These are phyloP conservation scores for Eumeta japonica DNA, from an alignment of 1,140 invertebrate genomes.

Conservation along the genomic window DNA sequence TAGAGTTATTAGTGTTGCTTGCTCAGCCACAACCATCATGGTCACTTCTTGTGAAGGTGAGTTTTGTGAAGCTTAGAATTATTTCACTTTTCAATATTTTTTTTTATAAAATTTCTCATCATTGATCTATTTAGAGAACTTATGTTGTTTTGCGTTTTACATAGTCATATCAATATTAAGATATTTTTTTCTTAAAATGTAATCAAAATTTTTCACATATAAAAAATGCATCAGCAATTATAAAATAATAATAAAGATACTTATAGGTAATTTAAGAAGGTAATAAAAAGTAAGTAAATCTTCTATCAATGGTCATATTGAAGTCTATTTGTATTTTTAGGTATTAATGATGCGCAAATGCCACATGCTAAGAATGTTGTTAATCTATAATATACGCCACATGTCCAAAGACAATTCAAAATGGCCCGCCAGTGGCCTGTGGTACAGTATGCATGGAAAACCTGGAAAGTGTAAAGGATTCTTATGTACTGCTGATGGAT, in stretches of 20 bases:
- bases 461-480: constrained; percentile 62
- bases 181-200: neutral
- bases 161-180: constrained; percentile 4
- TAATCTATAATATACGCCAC: constrained; percentile 21
- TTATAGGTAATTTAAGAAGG: neutral
- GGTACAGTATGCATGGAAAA: constrained; percentile 24
- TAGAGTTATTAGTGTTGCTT: constrained; percentile 69
- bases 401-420: constrained; percentile 29
- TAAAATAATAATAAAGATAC: neutral
- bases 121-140: too few species aligned
- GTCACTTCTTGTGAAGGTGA: constrained; percentile 69
- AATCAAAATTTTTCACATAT: too few species aligned
- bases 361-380: constrained; percentile 44
- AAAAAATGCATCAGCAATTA: neutral
- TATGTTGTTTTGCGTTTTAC: too few species aligned
- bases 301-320: neutral
- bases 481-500: constrained; percentile 59
- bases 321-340: constrained; percentile 26
- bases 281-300: too few species aligned
- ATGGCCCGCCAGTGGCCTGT: constrained; percentile 32
- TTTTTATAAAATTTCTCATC: too few species aligned
- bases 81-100: constrained; percentile 2
- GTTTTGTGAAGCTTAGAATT: constrained; percentile 2
- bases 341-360: constrained; percentile 68
- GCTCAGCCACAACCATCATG: constrained; percentile 76